These are phyloP conservation scores for Bombus cullumanus DNA, from an alignment of 1,140 invertebrate genomes.

Conservation along the genomic window DNA sequence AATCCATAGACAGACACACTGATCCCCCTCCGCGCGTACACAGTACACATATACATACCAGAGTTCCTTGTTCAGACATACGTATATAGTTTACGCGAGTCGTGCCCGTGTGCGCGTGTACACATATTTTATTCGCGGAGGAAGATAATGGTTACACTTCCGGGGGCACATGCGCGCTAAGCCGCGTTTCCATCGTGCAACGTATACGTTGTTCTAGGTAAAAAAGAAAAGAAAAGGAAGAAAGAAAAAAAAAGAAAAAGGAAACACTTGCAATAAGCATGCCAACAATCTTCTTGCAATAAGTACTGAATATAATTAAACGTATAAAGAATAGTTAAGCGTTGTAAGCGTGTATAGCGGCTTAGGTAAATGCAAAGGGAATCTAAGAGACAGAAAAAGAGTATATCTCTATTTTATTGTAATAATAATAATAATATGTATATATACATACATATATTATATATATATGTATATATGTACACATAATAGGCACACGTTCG, in stretches of 20 bases:
- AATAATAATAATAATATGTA: neutral
- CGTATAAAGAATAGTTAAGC: conserved; percentile 19
- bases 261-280: conserved; percentile 60
- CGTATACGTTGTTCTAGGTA: neutral
- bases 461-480: neutral
- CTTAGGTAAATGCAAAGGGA: neutral
- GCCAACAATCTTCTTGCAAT: conserved; percentile 54
- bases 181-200: neutral
- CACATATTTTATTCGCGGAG: neutral
- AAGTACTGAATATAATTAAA: conserved; percentile 18
- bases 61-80: conserved; percentile 62
- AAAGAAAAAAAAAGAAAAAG: neutral
- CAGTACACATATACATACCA: conserved; percentile 26
- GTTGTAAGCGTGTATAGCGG: conserved; percentile 17
- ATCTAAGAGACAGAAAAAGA: conserved; percentile 9
- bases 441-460: no score
- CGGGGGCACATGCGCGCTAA: neutral
- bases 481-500: neutral
- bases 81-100: neutral
- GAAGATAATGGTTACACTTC: neutral
- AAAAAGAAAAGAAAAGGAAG: neutral
- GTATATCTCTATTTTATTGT: conserved; percentile 45
- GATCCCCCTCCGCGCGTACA: neutral
- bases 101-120: neutral
- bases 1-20: neutral